Conservation (phyloP, 2,888 invertebrate genomes). For the Andrena bucephala region DNA sequence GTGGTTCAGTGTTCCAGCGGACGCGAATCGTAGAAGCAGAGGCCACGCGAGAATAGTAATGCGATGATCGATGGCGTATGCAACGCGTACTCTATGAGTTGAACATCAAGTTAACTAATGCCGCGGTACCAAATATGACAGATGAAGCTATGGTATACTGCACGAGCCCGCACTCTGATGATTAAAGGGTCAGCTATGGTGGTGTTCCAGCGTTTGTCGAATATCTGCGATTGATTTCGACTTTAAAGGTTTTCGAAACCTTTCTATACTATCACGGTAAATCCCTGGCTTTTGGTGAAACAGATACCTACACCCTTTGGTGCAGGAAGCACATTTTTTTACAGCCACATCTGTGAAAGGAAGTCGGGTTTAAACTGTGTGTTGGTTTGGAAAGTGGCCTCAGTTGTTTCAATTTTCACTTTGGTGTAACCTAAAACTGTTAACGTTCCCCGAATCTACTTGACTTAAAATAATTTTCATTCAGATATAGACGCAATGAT, state of each 20-base stretch:
- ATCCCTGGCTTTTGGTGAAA: background rate
- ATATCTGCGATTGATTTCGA: background rate
- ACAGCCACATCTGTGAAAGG: no score
- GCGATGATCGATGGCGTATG: conserved; percentile 52
- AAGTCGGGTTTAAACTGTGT: no score
- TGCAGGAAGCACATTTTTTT: no score
- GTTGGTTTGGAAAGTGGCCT: no score
- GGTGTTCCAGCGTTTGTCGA: background rate
- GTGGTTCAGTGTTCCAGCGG: conserved; percentile 24
- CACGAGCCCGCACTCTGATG: conserved; percentile 9
- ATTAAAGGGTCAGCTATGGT: conserved; percentile 19
- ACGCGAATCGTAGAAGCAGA: conserved; percentile 34
- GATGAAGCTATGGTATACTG: background rate
- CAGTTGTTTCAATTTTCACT: no score
- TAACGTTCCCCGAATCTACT: no score
- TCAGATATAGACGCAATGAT: no score
- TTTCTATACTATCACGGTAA: background rate
- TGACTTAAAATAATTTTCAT: no score
- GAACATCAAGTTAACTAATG: conserved; percentile 49
- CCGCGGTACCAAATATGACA: conserved; percentile 46
- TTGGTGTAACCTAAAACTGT: no score
- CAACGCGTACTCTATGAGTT: conserved; percentile 22
- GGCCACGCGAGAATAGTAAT: conserved; percentile 54
- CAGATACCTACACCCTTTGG: background rate
- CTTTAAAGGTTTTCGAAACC: background rate